phyloP scores from a whole-genome alignment of 1,140 invertebrate species.

The Manduca sexta region DNA sequence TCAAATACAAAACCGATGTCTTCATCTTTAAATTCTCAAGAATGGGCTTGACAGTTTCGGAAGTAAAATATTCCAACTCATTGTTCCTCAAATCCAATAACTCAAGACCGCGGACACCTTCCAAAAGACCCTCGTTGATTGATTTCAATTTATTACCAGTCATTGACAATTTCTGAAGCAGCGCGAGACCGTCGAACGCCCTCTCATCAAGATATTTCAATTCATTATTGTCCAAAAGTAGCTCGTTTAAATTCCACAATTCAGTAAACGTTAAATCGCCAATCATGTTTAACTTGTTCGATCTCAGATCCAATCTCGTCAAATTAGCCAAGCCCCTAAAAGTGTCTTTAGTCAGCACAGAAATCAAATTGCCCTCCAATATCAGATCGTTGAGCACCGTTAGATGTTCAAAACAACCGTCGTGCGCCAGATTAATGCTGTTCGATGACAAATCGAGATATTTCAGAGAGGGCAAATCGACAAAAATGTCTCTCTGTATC shows the following conservation, averaged over 20 bases:
- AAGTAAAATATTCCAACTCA: slow-evolving; percentile 80
- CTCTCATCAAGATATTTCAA: slow-evolving; percentile 78
- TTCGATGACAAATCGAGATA: slow-evolving; percentile 81
- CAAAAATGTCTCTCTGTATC: slow-evolving; percentile 82
- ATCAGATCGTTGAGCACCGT: slow-evolving; percentile 79
- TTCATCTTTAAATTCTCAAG: slow-evolving; percentile 81
- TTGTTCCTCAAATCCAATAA: slow-evolving; percentile 85
- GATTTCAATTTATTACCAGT: slow-evolving; percentile 82
- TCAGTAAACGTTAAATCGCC: slow-evolving; percentile 84
- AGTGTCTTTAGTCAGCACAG: slow-evolving; percentile 79
- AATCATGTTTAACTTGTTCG: slow-evolving; percentile 81
- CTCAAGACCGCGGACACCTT: slow-evolving; percentile 77
- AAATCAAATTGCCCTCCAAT: slow-evolving; percentile 81
- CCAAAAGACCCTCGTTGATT: slow-evolving; percentile 80
- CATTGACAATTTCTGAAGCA: slow-evolving; percentile 79
- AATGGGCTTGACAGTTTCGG: slow-evolving; percentile 82
- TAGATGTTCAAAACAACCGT: slow-evolving; percentile 81
- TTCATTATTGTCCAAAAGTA: slow-evolving; percentile 83
- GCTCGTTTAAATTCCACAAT: slow-evolving; percentile 80
- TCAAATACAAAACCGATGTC: slow-evolving; percentile 79
- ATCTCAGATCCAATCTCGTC: slow-evolving; percentile 78
- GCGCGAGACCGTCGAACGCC: slow-evolving; percentile 81
- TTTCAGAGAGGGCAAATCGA: slow-evolving; percentile 78
- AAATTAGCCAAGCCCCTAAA: slow-evolving; percentile 81
- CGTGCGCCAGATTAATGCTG: slow-evolving; percentile 81